Evolutionary conservation across 2,888 invertebrate genomes (phyloP).

Genomic region (Rotaria sp.): DNA sequence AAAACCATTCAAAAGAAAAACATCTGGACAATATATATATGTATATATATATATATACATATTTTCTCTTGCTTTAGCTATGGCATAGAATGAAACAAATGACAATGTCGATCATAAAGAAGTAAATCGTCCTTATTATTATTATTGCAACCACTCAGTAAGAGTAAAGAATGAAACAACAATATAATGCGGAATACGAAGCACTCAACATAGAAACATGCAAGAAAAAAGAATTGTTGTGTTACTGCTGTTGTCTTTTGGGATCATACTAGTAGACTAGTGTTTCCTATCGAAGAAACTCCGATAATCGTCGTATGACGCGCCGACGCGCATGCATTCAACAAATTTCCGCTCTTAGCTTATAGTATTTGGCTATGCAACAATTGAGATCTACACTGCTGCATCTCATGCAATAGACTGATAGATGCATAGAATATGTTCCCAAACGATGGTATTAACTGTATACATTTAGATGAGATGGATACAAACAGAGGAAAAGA

Average conservation of each 20-base stretch:
- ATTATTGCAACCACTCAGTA: neutral
- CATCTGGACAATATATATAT: neutral
- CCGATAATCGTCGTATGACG: neutral
- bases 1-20: neutral
- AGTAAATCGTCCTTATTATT: neutral
- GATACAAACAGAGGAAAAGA: neutral
- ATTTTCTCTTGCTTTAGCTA: neutral
- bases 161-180: neutral
- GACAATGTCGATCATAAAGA: neutral
- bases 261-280: neutral
- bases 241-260: neutral
- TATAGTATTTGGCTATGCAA: neutral
- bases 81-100: neutral
- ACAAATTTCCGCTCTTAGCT: neutral
- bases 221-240: neutral
- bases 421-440: neutral
- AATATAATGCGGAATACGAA: neutral
- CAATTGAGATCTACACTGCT: neutral
- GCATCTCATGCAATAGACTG: neutral
- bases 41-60: too few relatives aligned
- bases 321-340: neutral
- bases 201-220: neutral
- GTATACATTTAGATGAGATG: neutral
- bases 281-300: neutral
- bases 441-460: neutral